Conservation (phyloP, 2,888 invertebrate species). For the Diabrotica balteata region DNA sequence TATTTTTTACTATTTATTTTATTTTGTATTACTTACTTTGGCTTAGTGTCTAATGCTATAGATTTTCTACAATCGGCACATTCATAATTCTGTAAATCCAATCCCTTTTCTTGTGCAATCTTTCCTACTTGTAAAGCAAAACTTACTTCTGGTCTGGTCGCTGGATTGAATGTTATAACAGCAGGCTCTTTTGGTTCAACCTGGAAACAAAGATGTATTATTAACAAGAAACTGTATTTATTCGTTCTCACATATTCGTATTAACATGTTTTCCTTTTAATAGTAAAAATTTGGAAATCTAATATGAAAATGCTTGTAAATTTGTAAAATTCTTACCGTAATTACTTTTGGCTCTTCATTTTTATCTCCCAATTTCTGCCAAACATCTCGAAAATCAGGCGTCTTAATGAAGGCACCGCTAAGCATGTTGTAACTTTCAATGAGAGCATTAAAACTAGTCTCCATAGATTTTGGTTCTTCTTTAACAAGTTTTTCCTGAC, state of each 20-base stretch:
- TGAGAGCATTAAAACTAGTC: constrained; percentile 67
- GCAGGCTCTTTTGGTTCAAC: constrained; percentile 24
- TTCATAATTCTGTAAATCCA: constrained; percentile 86
- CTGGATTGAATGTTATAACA: constrained; percentile 11
- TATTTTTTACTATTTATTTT: not conserved
- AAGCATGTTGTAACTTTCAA: constrained; percentile 66
- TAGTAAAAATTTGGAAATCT: too few species aligned
- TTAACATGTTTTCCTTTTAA: too few species aligned
- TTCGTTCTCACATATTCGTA: too few species aligned
- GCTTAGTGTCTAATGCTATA: constrained; percentile 68
- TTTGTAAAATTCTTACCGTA: constrained; percentile 3
- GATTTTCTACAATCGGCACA: constrained; percentile 77
- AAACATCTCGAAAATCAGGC: constrained; percentile 71
- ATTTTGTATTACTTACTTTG: constrained; percentile 55
- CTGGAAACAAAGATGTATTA: constrained; percentile 8
- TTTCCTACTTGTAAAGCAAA: constrained; percentile 72
- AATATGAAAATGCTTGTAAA: too few species aligned
- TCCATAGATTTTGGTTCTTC: constrained; percentile 51
- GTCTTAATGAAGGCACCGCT: constrained; percentile 60
- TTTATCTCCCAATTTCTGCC: constrained; percentile 58
- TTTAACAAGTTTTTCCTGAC: constrained; percentile 6
- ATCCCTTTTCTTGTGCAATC: constrained; percentile 78
- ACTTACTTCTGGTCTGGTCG: constrained; percentile 39
- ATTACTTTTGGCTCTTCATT: constrained; percentile 42
- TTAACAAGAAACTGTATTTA: too few species aligned